Conservation (phyloP, 2,113 vertebrate species). For the Tringa solitaria region DNA sequence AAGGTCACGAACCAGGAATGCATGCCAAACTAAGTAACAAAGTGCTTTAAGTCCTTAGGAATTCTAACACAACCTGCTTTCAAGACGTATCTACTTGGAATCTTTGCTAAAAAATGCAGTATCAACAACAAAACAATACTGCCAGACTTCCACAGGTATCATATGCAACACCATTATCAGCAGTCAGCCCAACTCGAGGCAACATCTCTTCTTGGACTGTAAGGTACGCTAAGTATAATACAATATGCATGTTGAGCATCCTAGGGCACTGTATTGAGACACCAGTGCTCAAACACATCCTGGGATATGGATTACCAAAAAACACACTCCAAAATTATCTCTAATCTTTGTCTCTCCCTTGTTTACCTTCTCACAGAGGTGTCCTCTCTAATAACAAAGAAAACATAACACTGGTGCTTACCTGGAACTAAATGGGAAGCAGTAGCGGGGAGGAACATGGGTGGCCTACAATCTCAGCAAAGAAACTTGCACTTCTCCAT, state of each 20-base stretch:
- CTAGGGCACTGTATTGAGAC: background rate
- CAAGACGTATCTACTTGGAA: background rate
- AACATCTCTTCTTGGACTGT: background rate
- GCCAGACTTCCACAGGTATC: background rate
- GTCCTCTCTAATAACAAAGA: background rate
- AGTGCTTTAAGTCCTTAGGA: background rate
- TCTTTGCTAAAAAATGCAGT: background rate
- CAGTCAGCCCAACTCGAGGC: background rate
- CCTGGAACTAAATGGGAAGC: background rate
- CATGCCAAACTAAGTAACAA: background rate
- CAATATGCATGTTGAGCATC: background rate
- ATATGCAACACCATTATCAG: background rate
- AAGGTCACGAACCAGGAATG: background rate
- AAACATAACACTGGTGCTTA: background rate
- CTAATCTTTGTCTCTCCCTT: background rate
- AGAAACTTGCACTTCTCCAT: background rate
- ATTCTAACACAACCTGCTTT: background rate
- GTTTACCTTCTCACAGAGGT: background rate
- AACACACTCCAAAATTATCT: background rate
- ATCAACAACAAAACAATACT: background rate
- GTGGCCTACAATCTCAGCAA: accelerated
- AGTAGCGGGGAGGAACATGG: background rate
- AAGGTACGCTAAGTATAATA: background rate
- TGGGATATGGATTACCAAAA: background rate
- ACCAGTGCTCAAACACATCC: background rate